Evolutionary conservation across 2,888 invertebrate genomes (phyloP), one percentile per base, ranked within the genome.

Genomic region (Serrognathus titanus): DNA sequence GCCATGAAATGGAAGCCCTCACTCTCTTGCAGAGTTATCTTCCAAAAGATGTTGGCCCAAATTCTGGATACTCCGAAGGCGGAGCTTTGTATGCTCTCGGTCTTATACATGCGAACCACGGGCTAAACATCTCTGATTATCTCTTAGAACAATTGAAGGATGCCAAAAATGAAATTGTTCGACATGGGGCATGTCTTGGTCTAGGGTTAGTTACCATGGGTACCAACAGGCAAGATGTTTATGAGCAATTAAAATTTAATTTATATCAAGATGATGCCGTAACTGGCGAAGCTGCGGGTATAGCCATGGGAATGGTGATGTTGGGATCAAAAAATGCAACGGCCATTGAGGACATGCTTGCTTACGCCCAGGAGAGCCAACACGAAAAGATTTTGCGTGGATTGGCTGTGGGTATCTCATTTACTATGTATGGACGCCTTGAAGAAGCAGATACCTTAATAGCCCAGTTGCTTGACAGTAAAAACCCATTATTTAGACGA

Each of bases 231-330:
- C 86, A 89, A 75, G 94, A 95, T 78, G 87, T 94, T 3, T 97
- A 96, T 75, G 94, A 94, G 71, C 93, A 94, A 74, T 81, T 97
- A 7, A 95, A 96, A 74, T 92, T 93, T 72, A 94, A 94, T 75
- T 81, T 97, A 53, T 95, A 94, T 71, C 94, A 95, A 78, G 97
- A 97, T 77, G 97, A 97, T 77, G 97, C 97, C 0, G 93, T 97
- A 0, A 94, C 95, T 16, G 97, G 96, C 24, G 97, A 97, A 78
- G 96, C 97, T 8, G 96, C 97, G 12, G 97, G 95, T 51, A 89
- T 97, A 61, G 94, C 94, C 1, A 96, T 97, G 94, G 97, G 97
- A 48, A 88, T 97, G 84, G 94, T 97, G 0, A 97, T 96, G 96
- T 79, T 97, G 63, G 97, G 96, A 1, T 94, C 95, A 0, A 89